Evolutionary conservation across 2,888 invertebrate genomes (phyloP).

Genomic region (Aproaerema taeniolella): DNA sequence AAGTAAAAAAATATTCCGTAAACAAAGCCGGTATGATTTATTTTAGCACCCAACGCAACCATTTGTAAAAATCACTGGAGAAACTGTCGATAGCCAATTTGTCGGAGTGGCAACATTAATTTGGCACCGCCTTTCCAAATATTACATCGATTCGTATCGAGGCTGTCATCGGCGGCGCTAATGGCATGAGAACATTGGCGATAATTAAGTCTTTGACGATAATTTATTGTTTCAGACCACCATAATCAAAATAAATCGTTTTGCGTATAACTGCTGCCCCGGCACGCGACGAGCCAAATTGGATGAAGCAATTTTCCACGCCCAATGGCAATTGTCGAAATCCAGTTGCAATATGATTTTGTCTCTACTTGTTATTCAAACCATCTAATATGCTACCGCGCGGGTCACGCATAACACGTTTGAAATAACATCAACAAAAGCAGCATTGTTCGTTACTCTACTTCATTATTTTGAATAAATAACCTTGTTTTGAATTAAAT

Average conservation of each 20-base stretch:
- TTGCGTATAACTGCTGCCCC: too few relatives aligned
- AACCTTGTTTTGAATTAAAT: too few relatives aligned
- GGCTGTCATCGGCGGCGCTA: conserved; percentile 63
- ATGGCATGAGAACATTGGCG: conserved; percentile 60
- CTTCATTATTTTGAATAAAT: too few relatives aligned
- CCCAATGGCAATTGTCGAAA: conserved; percentile 2
- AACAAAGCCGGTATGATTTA: too few relatives aligned
- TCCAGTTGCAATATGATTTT: neutral
- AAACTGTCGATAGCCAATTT: conserved; percentile 26
- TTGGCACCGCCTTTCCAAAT: conserved; percentile 46
- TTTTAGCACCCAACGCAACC: too few relatives aligned
- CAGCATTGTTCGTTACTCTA: too few relatives aligned
- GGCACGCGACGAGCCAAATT: conserved; percentile 69
- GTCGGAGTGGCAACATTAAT: conserved; percentile 38
- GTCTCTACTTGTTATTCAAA: neutral
- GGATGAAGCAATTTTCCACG: conserved; percentile 32
- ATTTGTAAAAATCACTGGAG: conserved; percentile 2
- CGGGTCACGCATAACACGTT: too few relatives aligned
- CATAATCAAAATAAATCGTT: conserved; percentile 73
- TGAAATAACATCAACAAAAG: too few relatives aligned
- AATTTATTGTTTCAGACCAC: conserved; percentile 66
- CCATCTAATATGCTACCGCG: too few relatives aligned
- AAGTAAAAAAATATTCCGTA: too few relatives aligned
- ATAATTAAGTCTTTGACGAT: conserved; percentile 69
- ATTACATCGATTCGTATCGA: conserved; percentile 58